Evolutionary conservation across 2,888 invertebrate species (phyloP), one percentile per base, ranked within the genome.

Genomic region (Prosopocoilus inquinatus): DNA sequence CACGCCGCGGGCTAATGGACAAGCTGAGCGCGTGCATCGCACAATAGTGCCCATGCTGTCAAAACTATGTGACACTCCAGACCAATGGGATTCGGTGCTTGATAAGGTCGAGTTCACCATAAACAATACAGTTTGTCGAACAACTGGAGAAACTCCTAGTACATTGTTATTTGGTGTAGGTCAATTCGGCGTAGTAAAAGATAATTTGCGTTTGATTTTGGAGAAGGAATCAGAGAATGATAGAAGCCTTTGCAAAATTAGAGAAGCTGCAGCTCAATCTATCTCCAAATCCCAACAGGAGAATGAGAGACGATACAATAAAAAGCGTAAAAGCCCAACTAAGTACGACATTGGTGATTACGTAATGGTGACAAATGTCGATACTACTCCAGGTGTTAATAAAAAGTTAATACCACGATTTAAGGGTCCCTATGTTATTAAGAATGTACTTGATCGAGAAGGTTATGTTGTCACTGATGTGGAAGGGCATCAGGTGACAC

Each of bases 1-100:
- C 4, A 64, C 63, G 0, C 69, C 70, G 1, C 58, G 68, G 20
- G 65, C 68, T 0, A 72, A 72, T 51, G 69, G 72, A 0, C 70
- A 73, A 53, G 60, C 64, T 1, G 67, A 69, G 33, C 50, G 65
- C 16, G 49, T 62, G n/a, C 64, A 69, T 47, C 54, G 63, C 1
- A 46, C 47, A 0, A 55, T 69, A n/a, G 66, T 60, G 1, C 63
- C 64, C 7, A 66, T 67, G 58, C 36, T 69, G 9, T 54, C 65
- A 8, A 69, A 68, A 53, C 32, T 65, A 20, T 20, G 20, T 3
- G 3, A 3, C 20, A 20, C 20, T 20, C 20, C 20, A 9, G 11
- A 45, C 16, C 43, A 50, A 50, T 50, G 50, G 50, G 44, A 50
- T 43, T 12, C 11, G 28, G 28, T 43, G 28, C n/a, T 50, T 9